A percentile compares a stretch with the other conserved stretches of the same genome.
Evolutionary conservation across 2,888 invertebrate species (phyloP).

Genomic region (Mylabris sibirica): DNA sequence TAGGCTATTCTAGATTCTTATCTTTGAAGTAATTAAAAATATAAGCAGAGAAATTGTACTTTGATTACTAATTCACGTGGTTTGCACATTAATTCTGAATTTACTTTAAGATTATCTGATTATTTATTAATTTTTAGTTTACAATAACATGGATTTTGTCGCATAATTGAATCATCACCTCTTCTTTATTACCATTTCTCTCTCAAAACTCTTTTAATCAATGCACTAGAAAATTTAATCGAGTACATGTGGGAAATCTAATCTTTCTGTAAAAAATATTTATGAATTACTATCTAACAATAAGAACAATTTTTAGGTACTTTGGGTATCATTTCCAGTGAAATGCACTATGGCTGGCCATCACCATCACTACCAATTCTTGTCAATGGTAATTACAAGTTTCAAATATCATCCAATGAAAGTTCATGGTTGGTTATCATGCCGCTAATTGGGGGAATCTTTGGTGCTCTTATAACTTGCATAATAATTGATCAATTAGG

Average conservation of each 20-base stretch:
- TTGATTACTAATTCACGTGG: not conserved
- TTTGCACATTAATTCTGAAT: not conserved
- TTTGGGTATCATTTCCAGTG: slow-evolving; percentile 53
- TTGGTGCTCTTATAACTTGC: slow-evolving; percentile 71
- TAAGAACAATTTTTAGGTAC: slow-evolving; percentile 53
- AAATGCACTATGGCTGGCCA: slow-evolving; percentile 66
- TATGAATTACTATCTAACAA: too few species aligned
- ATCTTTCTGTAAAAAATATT: too few species aligned
- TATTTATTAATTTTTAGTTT: not conserved
- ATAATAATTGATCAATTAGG: slow-evolving; percentile 71
- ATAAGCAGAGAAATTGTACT: not conserved
- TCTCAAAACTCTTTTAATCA: too few species aligned
- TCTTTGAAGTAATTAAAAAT: not conserved
- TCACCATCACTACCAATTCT: slow-evolving; percentile 67
- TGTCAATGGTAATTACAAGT: slow-evolving; percentile 61
- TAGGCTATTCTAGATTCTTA: not conserved
- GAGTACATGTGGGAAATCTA: too few species aligned
- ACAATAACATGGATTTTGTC: too few species aligned
- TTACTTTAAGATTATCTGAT: not conserved
- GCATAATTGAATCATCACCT: too few species aligned
- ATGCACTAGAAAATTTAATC: too few species aligned
- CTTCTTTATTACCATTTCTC: too few species aligned
- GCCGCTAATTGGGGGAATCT: slow-evolving; percentile 70
- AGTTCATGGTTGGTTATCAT: slow-evolving; percentile 72
- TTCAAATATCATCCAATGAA: slow-evolving; percentile 66